Conservation (phyloP, 2,797 vertebrate species). For the Pterois miles region DNA sequence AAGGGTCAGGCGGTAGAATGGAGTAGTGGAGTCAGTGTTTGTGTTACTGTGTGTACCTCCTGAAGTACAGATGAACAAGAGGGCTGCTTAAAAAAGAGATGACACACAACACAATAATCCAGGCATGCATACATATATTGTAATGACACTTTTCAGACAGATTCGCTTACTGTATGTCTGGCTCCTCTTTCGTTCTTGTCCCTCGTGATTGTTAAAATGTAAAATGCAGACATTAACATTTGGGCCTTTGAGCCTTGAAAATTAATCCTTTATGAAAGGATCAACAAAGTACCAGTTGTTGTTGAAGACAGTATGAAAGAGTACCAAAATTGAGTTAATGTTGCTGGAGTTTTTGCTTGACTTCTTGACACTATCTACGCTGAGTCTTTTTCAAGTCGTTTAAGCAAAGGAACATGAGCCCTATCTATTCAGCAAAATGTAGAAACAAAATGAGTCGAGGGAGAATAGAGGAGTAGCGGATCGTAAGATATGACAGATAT, state of each 20-base stretch:
- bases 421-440: background rate
- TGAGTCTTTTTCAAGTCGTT: slow-evolving; percentile 8
- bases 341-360: slow-evolving; percentile 48
- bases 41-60: slow-evolving; percentile 32
- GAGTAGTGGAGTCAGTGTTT: slow-evolving; percentile 53
- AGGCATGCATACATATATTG: background rate
- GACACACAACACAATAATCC: slow-evolving; percentile 17
- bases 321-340: slow-evolving; percentile 44
- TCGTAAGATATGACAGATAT: background rate
- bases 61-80: slow-evolving; percentile 35
- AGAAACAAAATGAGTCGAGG: background rate
- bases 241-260: slow-evolving; percentile 57
- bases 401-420: background rate
- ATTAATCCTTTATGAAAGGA: slow-evolving; percentile 70
- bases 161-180: slow-evolving; percentile 16
- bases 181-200: background rate
- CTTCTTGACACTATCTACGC: slow-evolving; percentile 28
- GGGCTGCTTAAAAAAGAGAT: slow-evolving; percentile 16
- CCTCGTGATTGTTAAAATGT: background rate
- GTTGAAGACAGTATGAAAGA: slow-evolving; percentile 39
- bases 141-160: slow-evolving; percentile 15
- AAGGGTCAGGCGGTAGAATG: slow-evolving; percentile 63
- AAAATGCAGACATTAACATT: slow-evolving; percentile 31
- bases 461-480: background rate
- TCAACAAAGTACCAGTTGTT: slow-evolving; percentile 46